Conservation (phyloP, 2,113 vertebrate species). For the Oreochromis aureus region DNA sequence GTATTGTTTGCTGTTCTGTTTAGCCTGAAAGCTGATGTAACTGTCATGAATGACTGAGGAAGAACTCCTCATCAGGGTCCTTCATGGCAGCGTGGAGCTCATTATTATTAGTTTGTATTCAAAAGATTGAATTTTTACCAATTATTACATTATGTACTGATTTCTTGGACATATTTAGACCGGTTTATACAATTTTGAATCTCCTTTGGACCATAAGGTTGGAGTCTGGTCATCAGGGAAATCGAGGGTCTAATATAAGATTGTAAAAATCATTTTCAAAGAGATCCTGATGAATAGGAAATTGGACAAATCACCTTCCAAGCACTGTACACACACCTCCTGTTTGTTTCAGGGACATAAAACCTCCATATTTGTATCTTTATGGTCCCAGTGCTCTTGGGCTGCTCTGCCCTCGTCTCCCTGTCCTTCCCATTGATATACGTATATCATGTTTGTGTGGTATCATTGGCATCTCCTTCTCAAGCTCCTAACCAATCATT, state of each 20-base stretch:
- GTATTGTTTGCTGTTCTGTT: not conserved
- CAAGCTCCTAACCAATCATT: not conserved
- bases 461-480: not conserved
- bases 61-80: accelerated
- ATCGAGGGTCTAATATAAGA: not conserved
- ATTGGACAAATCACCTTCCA: not conserved
- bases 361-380: not conserved
- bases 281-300: not conserved
- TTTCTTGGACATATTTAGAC: not conserved
- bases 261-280: not conserved
- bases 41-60: not conserved
- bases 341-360: not conserved
- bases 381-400: not conserved
- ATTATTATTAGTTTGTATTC: not conserved
- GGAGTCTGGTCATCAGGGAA: not conserved
- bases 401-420: not conserved
- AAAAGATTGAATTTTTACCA: not conserved
- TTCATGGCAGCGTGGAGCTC: accelerated
- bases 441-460: not conserved
- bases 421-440: not conserved
- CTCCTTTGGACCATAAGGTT: not conserved
- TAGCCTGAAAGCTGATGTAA: not conserved
- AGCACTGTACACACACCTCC: not conserved
- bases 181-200: not conserved
- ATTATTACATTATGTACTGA: not conserved